Percentiles rank a stretch among this genome's conserved stretches.
These are phyloP conservation scores for Netelia virgata DNA, from an alignment of 2,888 invertebrate species.

Conservation along the genomic window DNA sequence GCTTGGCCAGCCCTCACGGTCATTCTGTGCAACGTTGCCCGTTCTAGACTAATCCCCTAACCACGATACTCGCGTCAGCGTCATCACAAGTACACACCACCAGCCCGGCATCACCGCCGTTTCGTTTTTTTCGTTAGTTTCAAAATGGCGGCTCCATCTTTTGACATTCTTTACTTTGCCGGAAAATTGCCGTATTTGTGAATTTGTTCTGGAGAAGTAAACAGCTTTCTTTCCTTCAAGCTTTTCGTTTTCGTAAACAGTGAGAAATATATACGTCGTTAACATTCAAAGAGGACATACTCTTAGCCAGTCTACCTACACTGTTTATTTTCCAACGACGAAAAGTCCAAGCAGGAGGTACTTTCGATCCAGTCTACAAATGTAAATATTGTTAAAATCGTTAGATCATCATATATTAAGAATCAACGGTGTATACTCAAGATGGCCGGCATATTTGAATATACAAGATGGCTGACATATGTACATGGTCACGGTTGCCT, in stretches of 20 bases:
- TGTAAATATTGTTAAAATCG: too few species aligned
- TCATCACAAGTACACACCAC: constrained; percentile 47
- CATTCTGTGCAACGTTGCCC: constrained; percentile 65
- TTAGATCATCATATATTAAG: too few species aligned
- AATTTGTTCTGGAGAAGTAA: background rate
- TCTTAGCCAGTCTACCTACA: too few species aligned
- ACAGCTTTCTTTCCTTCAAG: background rate
- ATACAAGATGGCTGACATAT: too few species aligned
- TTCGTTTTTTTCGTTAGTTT: constrained; percentile 41
- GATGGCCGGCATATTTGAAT: too few species aligned
- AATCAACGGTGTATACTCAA: too few species aligned
- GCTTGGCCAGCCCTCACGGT: constrained; percentile 65
- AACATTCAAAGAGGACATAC: too few species aligned
- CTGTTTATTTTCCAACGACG: too few species aligned
- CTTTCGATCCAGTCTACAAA: too few species aligned
- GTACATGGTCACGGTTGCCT: too few species aligned
- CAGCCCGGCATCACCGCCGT: constrained; percentile 23
- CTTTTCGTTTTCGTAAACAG: constrained; percentile 7
- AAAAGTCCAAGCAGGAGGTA: too few species aligned
- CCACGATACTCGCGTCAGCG: constrained; percentile 36
- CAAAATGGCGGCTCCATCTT: constrained; percentile 55
- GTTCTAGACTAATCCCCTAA: constrained; percentile 26
- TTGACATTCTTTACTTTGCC: background rate
- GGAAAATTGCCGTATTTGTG: constrained; percentile 13
- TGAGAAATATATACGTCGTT: background rate